Evolutionary conservation across 1,140 invertebrate species (phyloP).

Genomic region (Pomacea maculata): DNA sequence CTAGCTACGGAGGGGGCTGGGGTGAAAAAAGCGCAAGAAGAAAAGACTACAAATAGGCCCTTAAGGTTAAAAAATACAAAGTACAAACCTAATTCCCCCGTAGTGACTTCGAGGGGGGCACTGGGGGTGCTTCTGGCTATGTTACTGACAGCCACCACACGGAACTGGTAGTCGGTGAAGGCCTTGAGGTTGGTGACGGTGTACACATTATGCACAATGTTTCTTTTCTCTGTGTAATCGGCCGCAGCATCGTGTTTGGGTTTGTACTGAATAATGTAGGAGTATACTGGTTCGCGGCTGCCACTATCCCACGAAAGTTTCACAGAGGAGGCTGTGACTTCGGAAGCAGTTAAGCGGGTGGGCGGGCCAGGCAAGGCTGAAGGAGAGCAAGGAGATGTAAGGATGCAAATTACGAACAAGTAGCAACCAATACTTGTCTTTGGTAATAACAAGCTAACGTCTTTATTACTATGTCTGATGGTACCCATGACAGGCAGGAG

Average conservation of each 20-base stretch:
- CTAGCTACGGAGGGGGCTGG: background rate
- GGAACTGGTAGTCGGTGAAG: constrained; percentile 95
- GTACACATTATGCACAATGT: constrained; percentile 92
- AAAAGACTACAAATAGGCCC: background rate
- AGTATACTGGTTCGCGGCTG: constrained; percentile 82
- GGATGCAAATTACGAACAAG: constrained; percentile 14
- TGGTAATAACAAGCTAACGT: background rate
- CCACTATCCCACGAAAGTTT: constrained; percentile 88
- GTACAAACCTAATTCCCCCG: constrained; percentile 92
- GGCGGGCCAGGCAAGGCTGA: constrained; percentile 89
- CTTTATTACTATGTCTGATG: no score
- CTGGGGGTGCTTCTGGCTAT: constrained; percentile 90
- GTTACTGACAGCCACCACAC: constrained; percentile 92
- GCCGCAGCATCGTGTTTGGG: constrained; percentile 80
- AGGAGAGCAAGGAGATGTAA: constrained; percentile 23
- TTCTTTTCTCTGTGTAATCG: constrained; percentile 78
- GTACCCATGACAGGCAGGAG: no score
- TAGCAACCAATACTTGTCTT: constrained; percentile 13
- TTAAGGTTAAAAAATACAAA: constrained; percentile 8
- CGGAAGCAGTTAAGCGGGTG: constrained; percentile 85
- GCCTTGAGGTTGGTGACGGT: constrained; percentile 87
- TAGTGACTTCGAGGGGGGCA: constrained; percentile 86
- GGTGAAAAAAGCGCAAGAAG: constrained; percentile 3
- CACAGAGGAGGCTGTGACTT: constrained; percentile 91
- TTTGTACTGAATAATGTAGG: constrained; percentile 96